Conservation (phyloP, 2,888 invertebrate species). For the Hirtodrosophila histrioides region DNA sequence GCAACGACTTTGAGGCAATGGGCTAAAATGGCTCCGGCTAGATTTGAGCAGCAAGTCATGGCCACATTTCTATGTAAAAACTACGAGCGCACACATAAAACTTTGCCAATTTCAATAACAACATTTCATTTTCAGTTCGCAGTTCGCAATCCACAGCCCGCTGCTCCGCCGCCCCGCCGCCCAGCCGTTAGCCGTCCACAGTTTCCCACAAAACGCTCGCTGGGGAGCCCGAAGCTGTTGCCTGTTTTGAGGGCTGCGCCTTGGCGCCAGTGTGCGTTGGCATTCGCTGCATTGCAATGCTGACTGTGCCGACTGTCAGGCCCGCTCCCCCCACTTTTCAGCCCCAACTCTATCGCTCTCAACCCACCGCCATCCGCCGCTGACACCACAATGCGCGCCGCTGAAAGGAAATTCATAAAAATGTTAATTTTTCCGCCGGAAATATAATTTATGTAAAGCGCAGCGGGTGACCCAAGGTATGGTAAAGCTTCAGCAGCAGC, state of each 20-base stretch:
- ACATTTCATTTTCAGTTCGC: conserved; percentile 75
- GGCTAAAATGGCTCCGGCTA: conserved; percentile 29
- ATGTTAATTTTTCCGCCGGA: conserved; percentile 80
- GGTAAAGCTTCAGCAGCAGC: conserved; percentile 31
- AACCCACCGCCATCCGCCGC: conserved; percentile 33
- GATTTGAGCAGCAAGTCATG: conserved; percentile 70
- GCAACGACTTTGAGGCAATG: conserved; percentile 56
- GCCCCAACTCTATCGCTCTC: background rate
- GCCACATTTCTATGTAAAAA: conserved; percentile 77
- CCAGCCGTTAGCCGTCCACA: conserved; percentile 15
- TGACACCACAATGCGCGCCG: conserved; percentile 74
- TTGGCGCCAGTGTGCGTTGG: conserved; percentile 74
- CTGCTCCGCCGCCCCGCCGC: conserved; percentile 39
- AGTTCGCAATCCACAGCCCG: conserved; percentile 42
- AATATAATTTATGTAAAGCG: conserved; percentile 81
- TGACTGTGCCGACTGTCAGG: conserved; percentile 42
- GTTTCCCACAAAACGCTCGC: conserved; percentile 52
- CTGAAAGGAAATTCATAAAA: conserved; percentile 80
- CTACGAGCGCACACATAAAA: conserved; percentile 71
- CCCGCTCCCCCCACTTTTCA: conserved; percentile 7
- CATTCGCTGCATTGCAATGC: conserved; percentile 43
- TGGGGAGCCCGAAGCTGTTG: conserved; percentile 57
- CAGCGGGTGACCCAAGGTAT: conserved; percentile 73
- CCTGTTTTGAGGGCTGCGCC: conserved; percentile 38
- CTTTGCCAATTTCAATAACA: conserved; percentile 78